Conservation (phyloP, 1,140 invertebrate species). For the Drosophila pachea region DNA sequence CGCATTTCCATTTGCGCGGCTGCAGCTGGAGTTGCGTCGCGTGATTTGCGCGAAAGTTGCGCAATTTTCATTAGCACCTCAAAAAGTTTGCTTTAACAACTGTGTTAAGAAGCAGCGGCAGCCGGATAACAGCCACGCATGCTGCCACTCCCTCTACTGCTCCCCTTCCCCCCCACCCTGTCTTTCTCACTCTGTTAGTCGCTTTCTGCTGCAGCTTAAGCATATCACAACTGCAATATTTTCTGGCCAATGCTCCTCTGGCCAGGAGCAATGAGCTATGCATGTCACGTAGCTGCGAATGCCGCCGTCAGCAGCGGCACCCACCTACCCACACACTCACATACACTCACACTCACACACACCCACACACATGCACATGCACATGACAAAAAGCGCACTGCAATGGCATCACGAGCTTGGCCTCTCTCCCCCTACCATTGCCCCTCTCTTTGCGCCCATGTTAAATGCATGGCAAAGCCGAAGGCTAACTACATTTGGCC, state of each 20-base stretch:
- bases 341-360: constrained; percentile 5
- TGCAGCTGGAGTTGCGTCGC: constrained; percentile 35
- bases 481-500: constrained; percentile 70
- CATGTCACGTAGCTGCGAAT: constrained; percentile 65
- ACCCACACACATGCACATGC: background rate
- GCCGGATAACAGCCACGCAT: constrained; percentile 36
- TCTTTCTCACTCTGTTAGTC: background rate
- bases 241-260: constrained; percentile 49
- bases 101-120: constrained; percentile 15
- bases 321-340: constrained; percentile 9
- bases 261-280: constrained; percentile 66
- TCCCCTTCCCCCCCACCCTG: background rate
- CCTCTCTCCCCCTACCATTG: constrained; percentile 29
- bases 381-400: constrained; percentile 15
- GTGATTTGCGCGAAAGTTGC: constrained; percentile 53
- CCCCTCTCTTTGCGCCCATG: constrained; percentile 40
- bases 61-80: constrained; percentile 75
- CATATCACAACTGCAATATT: constrained; percentile 75
- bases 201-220: constrained; percentile 49
- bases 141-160: background rate
- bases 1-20: constrained; percentile 19
- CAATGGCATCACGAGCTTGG: constrained; percentile 48
- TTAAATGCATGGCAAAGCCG: constrained; percentile 73
- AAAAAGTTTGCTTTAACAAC: constrained; percentile 20
- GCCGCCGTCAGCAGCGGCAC: constrained; percentile 34